These are phyloP conservation scores for Dendroctonus ponderosae DNA, from an alignment of 1,140 invertebrate genomes.

Conservation along the genomic window DNA sequence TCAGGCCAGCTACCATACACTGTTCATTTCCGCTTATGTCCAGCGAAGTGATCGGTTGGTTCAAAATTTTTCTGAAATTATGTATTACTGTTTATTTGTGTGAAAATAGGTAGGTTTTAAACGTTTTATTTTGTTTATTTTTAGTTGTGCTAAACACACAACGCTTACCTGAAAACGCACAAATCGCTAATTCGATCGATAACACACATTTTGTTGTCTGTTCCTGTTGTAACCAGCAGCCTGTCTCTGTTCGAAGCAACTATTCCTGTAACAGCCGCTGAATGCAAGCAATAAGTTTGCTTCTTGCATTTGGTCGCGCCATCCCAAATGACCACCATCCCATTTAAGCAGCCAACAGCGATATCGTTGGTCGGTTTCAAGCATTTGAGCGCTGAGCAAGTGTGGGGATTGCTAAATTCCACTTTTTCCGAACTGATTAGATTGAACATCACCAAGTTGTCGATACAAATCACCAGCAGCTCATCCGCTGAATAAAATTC, in stretches of 20 bases:
- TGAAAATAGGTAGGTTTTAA: too few relatives aligned
- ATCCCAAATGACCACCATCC: conserved; percentile 37
- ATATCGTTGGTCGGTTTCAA: conserved; percentile 18
- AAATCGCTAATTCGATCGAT: conserved; percentile 28
- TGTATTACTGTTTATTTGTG: conserved; percentile 3
- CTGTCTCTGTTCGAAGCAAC: conserved; percentile 30
- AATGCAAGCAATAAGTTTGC: conserved; percentile 30
- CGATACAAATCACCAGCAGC: conserved; percentile 26
- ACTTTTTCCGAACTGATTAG: conserved; percentile 3
- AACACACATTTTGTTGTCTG: conserved; percentile 39
- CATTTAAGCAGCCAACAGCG: conserved; percentile 28
- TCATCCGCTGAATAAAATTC: conserved; percentile 32
- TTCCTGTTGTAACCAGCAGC: conserved; percentile 31
- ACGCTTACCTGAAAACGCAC: conserved; percentile 13
- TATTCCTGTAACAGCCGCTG: conserved; percentile 33
- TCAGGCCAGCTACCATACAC: conserved; percentile 34
- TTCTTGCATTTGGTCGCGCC: conserved; percentile 22
- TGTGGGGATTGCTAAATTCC: background rate
- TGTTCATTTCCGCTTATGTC: conserved; percentile 35
- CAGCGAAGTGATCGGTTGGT: conserved; percentile 31
- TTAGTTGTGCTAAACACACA: background rate
- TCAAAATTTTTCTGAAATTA: conserved; percentile 31
- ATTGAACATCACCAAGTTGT: conserved; percentile 20
- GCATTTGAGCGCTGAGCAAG: conserved; percentile 8
- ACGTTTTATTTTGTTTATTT: too few relatives aligned